A percentile compares a stretch with the other conserved stretches of the same genome.
Evolutionary conservation across 2,113 vertebrate genomes (phyloP).

Genomic region (Actenoides lindsayi): DNA sequence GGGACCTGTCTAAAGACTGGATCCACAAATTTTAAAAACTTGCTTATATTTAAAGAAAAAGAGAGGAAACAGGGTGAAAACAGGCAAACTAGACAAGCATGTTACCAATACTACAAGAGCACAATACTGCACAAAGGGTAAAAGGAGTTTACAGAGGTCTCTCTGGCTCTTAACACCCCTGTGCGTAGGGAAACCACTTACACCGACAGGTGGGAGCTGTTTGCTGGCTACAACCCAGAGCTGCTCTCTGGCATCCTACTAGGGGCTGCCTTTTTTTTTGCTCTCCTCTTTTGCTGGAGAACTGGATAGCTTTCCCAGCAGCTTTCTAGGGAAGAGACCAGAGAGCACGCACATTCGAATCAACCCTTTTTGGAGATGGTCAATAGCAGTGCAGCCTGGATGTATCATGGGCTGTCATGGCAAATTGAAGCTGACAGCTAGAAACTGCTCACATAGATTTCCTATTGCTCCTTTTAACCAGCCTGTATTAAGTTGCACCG

Average conservation of each 20-base stretch:
- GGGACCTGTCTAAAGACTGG: not conserved
- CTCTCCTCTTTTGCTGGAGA: not conserved
- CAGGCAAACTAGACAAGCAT: accelerated
- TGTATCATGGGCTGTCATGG: constrained; percentile 19
- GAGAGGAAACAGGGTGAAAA: not conserved
- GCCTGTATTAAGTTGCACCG: constrained; percentile 65
- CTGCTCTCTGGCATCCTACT: not conserved
- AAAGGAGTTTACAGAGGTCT: too few relatives aligned
- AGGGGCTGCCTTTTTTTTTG: not conserved
- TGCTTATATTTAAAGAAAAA: not conserved
- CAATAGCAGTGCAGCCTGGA: not conserved
- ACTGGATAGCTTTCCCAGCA: not conserved
- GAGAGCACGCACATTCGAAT: not conserved
- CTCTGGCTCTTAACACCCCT: too few relatives aligned
- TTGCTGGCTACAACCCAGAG: not conserved
- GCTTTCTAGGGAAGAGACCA: not conserved
- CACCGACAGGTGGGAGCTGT: not conserved
- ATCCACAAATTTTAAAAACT: not conserved
- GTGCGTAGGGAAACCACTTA: not conserved
- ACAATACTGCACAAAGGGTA: too few relatives aligned
- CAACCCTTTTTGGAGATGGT: not conserved
- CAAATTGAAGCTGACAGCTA: constrained; percentile 71
- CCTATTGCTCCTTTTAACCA: constrained; percentile 68
- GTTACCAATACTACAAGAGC: not conserved
- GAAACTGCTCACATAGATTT: constrained; percentile 74